A percentile compares a stretch with the other conserved stretches of the same genome.
phyloP scores from a whole-genome alignment of 2,797 vertebrate genomes.

The Vireo griseus region DNA sequence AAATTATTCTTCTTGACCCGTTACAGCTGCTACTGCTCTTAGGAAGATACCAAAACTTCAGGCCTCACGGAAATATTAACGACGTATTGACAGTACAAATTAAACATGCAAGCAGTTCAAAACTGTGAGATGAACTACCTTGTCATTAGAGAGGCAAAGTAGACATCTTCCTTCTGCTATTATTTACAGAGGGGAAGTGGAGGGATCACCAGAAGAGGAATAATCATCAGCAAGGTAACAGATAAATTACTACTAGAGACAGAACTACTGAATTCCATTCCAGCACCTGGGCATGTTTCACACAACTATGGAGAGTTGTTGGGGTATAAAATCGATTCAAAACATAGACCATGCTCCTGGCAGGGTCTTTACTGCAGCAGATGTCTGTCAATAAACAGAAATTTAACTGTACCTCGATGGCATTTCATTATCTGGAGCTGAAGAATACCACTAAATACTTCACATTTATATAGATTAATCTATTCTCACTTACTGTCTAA shows the following conservation, averaged over 20 bases:
- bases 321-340: conserved; percentile 29
- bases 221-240: not conserved
- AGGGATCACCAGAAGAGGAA: not conserved
- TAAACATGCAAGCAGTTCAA: not conserved
- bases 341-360: conserved; percentile 10
- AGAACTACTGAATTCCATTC: not conserved
- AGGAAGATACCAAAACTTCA: not conserved
- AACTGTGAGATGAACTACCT: not conserved
- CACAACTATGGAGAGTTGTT: not conserved
- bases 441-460: conserved; percentile 31
- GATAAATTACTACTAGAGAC: not conserved
- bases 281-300: conserved; percentile 4
- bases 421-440: conserved; percentile 18
- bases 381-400: conserved; percentile 29
- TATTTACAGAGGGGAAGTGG: not conserved
- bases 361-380: not conserved
- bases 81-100: not conserved
- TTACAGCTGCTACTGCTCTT: not conserved
- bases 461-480: conserved; percentile 20
- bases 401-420: not conserved
- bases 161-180: not conserved
- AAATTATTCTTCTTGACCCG: not conserved
- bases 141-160: not conserved
- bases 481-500: not conserved
- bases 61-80: not conserved